Evolutionary conservation across 2,797 vertebrate genomes (phyloP).

Genomic region (Myotis planiceps): DNA sequence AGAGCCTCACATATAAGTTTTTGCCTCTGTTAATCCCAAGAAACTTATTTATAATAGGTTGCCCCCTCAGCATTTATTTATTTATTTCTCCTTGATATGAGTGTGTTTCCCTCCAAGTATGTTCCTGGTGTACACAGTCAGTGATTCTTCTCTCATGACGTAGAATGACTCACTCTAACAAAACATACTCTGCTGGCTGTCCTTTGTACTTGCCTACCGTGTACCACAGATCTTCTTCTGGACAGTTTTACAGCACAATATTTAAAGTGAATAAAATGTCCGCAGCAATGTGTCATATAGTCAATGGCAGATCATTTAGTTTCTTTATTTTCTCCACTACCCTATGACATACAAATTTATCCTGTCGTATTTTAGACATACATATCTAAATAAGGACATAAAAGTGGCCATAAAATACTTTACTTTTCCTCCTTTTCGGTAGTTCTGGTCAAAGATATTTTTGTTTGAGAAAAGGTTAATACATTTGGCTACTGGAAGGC

Average conservation of each 20-base stretch:
- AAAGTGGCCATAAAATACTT: not conserved
- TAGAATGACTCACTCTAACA: not conserved
- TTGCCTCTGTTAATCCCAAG: not conserved
- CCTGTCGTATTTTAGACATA: not conserved
- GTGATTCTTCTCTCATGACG: not conserved
- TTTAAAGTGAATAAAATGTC: conserved; percentile 69
- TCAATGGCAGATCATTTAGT: not conserved
- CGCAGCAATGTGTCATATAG: conserved; percentile 16
- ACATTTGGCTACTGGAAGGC: not conserved
- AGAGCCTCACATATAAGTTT: not conserved
- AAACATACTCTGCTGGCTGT: conserved; percentile 15
- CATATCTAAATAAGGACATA: not conserved
- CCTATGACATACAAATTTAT: not conserved
- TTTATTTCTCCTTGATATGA: conserved; percentile 3
- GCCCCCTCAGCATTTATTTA: not conserved
- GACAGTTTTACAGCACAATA: conserved; percentile 22
- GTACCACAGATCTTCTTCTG: not conserved
- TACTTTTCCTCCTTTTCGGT: conserved; percentile 9
- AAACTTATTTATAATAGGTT: conserved; percentile 35
- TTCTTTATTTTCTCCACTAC: conserved; percentile 22
- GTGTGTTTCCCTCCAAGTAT: not conserved
- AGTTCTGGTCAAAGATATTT: conserved; percentile 26
- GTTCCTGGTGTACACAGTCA: not conserved
- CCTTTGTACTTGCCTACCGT: not conserved
- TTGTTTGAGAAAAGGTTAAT: not conserved